Evolutionary conservation across 92 coral and sea anemone genomes (phyloP).

Genomic region (Phenganax marumi): DNA sequence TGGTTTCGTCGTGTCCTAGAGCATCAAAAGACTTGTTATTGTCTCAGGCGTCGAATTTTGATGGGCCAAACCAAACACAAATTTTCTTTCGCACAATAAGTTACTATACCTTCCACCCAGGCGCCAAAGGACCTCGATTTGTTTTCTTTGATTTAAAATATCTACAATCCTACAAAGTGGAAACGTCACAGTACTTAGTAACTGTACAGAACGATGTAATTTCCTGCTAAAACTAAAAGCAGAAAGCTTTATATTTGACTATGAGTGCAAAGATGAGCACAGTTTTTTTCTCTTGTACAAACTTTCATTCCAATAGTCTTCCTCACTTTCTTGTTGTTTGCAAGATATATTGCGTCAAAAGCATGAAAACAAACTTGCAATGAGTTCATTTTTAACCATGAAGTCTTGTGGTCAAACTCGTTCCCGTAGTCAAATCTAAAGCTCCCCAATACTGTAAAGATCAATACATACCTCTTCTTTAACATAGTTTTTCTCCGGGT

Average conservation of each 20-base stretch:
- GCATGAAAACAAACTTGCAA: neutral
- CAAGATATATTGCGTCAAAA: neutral
- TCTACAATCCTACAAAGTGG: slow-evolving; percentile 73
- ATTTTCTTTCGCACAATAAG: neutral
- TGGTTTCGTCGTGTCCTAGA: slow-evolving; percentile 75
- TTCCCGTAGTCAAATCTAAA: no score
- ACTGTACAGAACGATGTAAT: neutral
- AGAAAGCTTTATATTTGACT: neutral
- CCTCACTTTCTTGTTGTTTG: no score
- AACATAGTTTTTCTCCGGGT: slow-evolving; percentile 90
- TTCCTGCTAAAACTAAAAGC: neutral
- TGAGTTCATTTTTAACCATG: no score
- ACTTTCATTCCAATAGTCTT: no score
- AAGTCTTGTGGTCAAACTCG: no score
- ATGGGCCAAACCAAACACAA: neutral
- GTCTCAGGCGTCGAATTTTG: neutral
- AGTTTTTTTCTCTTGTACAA: neutral
- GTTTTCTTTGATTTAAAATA: slow-evolving; percentile 83
- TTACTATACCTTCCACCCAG: slow-evolving; percentile 74
- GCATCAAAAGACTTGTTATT: neutral
- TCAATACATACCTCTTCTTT: slow-evolving; percentile 71
- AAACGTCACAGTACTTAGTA: neutral
- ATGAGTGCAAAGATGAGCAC: neutral
- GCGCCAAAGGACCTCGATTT: slow-evolving; percentile 79
- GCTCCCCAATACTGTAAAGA: neutral